Evolutionary conservation across 2,888 invertebrate species (phyloP).

Genomic region (Polietes domitor): DNA sequence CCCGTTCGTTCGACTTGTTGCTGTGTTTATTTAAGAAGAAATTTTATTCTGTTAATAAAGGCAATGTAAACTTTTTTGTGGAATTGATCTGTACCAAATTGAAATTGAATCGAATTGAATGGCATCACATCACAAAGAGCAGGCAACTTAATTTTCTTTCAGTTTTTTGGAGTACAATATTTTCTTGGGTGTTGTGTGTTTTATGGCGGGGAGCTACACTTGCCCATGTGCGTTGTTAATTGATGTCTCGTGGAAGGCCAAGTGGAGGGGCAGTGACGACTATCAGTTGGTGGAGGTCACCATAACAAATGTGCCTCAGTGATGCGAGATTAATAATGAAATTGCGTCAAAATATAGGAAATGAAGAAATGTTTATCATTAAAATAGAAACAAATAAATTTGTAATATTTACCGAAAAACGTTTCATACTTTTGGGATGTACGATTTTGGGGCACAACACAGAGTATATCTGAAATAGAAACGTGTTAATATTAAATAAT

Average conservation of each 20-base stretch:
- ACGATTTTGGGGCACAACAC: too few species aligned
- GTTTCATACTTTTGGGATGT: too few species aligned
- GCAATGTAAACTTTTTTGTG: constrained; percentile 33
- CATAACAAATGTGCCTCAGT: not conserved
- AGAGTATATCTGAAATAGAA: too few species aligned
- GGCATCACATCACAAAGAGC: constrained; percentile 27
- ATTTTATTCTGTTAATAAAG: constrained; percentile 48
- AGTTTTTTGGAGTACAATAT: constrained; percentile 48
- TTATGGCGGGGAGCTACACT: not conserved
- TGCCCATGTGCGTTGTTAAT: constrained; percentile 50
- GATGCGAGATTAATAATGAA: not conserved
- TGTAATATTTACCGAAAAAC: too few species aligned
- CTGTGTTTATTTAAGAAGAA: constrained; percentile 54
- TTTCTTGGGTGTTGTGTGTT: constrained; percentile 16
- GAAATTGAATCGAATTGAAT: constrained; percentile 54
- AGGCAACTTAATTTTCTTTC: constrained; percentile 59
- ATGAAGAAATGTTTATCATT: too few species aligned
- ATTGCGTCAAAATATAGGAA: not conserved
- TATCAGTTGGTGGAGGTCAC: constrained; percentile 59
- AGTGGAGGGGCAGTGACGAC: constrained; percentile 41
- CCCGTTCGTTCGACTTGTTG: not conserved
- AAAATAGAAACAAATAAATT: too few species aligned
- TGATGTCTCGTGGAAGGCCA: constrained; percentile 39
- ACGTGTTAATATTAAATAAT: too few species aligned
- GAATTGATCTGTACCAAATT: constrained; percentile 45